phyloP scores from a whole-genome alignment of 2,888 invertebrate genomes.

The Epistrophella euchroma region DNA sequence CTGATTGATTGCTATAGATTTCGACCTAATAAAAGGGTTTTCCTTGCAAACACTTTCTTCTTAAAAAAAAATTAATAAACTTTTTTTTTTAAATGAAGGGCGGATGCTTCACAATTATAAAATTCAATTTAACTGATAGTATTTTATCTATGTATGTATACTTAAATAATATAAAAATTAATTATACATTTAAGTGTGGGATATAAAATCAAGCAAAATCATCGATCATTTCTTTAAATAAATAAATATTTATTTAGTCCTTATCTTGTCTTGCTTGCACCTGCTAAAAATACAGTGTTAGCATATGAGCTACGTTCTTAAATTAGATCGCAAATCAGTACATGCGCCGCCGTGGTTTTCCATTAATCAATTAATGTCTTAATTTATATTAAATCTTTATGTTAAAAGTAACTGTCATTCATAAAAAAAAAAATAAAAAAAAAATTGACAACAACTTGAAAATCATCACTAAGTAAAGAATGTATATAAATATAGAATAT shows the following conservation, averaged over 20 bases:
- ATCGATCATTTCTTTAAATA: conserved; percentile 35
- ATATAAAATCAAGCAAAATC: background rate
- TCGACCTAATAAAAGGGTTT: too few relatives aligned
- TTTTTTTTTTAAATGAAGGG: too few relatives aligned
- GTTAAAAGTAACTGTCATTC: background rate
- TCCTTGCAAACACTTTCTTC: too few relatives aligned
- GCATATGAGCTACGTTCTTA: background rate
- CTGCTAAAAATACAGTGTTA: conserved; percentile 16
- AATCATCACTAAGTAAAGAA: background rate
- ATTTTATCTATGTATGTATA: background rate
- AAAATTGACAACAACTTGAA: too few relatives aligned
- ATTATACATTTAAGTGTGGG: background rate
- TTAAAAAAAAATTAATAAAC: too few relatives aligned
- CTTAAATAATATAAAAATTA: background rate
- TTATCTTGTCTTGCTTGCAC: conserved; percentile 7
- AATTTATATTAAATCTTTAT: background rate
- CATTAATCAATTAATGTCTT: background rate
- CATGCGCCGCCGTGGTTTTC: background rate
- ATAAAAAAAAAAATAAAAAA: background rate
- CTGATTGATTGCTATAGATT: too few relatives aligned
- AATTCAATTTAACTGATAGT: background rate
- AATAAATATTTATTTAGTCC: background rate
- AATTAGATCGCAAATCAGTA: conserved; percentile 5
- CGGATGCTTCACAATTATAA: too few relatives aligned
- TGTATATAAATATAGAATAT: background rate